Base-by-base conservation (phyloP, 2,888 invertebrate genomes). In the Troilus luridus region DNA sequence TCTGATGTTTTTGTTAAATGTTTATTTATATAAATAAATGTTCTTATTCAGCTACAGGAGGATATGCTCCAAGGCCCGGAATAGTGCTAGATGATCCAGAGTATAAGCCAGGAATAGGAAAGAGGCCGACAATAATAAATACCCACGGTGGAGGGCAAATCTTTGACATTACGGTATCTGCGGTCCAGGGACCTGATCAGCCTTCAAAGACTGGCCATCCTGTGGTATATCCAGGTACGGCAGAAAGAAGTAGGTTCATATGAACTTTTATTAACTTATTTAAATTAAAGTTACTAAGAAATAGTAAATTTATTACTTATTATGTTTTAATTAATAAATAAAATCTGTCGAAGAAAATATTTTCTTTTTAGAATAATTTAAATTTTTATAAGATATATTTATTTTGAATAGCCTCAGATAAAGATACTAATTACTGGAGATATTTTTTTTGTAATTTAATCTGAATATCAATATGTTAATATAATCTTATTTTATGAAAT, bases 121-220 rank as follows among this genome's bases (percentile, higher is more conserved):
- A 94, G 90, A 93, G 94, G 93, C 41, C 93, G 93, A 91, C 93
- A 59, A 93, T 93, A 59, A 93, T 94, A 93, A 91, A 92, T 6
- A 92, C 91, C n/a, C 94, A 95, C 59, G 95, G 95, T 0, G 96
- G 96, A 93, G 97, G 97, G 14, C 98, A 98, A 94, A 97, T 97
- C 91, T 98, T 98, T 93, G 98, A 98, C 93, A 97, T 98, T 0
- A 98, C 98, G 0, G 97, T 98, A 0, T 97, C 98, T 0, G 98
- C 98, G 0, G 96, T 98, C 92, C 98, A 98, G 94, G 96, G 96
- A 24, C 95, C 95, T 88, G 95, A 95, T 90, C 58, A 89, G 64
- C 92, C 94, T 94, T 92, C 92, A 17, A 93, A 93, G 90, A 93
- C 93, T n/a, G 95, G 94, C 14, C 95, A 95, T 92, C 95, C 95